Conservation (phyloP, 2,113 vertebrate species). For the Tonatia bakeri region DNA sequence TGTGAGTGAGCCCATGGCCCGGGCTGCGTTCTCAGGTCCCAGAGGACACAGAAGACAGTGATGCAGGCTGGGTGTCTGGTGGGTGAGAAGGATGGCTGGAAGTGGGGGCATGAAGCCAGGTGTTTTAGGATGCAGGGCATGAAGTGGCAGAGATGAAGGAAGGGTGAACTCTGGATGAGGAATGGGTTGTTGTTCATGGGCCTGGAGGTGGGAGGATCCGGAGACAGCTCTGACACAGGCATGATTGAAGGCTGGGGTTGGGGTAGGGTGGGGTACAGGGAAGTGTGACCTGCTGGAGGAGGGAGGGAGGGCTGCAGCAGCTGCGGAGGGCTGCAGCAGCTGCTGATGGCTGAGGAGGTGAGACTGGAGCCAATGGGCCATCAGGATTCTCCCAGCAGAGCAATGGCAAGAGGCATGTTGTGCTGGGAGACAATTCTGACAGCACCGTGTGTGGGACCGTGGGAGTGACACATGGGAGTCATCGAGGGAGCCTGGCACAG, state of each 20-base stretch:
- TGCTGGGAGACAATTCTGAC: neutral
- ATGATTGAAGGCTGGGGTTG: neutral
- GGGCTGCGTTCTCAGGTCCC: neutral
- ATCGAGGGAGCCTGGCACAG: neutral
- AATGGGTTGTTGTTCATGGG: neutral
- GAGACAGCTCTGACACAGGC: neutral
- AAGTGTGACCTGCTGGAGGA: neutral
- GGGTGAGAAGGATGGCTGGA: neutral
- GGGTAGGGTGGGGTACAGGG: neutral
- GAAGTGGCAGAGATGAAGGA: neutral
- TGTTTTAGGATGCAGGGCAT: neutral
- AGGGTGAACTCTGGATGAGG: neutral
- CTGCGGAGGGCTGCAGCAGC: neutral
- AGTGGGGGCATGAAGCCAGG: neutral
- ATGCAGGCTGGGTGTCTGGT: neutral
- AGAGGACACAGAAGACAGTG: neutral
- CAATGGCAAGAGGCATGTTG: neutral
- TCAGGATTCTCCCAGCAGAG: neutral
- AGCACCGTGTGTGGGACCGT: neutral
- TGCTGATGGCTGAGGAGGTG: constrained; percentile 28
- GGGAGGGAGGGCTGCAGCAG: neutral
- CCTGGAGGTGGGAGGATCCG: neutral
- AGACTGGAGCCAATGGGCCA: neutral
- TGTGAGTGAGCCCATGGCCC: neutral
- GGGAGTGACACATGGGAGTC: neutral